Percentiles rank a stretch among this genome's conserved stretches.
Conservation (phyloP, 1,140 invertebrate genomes). For the Aleiodes sp. region DNA sequence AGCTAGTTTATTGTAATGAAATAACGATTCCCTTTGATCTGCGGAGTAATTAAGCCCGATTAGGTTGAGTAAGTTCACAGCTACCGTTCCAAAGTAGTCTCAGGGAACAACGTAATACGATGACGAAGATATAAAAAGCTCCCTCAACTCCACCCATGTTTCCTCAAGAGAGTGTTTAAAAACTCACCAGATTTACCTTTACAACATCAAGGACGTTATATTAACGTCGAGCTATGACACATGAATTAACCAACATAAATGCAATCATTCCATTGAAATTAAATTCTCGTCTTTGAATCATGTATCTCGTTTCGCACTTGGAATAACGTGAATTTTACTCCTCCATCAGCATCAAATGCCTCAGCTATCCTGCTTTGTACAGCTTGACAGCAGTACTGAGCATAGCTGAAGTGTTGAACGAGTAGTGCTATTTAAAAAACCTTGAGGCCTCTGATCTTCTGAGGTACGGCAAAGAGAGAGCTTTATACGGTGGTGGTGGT, state of each 20-base stretch:
- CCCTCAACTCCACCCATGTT: too few relatives aligned
- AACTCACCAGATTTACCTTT: too few relatives aligned
- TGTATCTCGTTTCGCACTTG: conserved; percentile 7
- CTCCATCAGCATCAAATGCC: neutral
- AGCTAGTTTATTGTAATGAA: neutral
- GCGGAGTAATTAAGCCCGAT: neutral
- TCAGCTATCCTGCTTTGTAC: neutral
- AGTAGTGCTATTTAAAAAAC: conserved; percentile 24
- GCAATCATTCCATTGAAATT: neutral
- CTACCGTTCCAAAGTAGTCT: neutral
- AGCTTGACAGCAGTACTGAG: neutral
- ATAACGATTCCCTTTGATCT: neutral
- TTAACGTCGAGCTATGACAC: too few relatives aligned
- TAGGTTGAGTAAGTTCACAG: neutral
- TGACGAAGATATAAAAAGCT: too few relatives aligned
- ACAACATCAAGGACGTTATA: too few relatives aligned
- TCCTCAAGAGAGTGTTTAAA: too few relatives aligned
- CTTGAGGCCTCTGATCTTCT: conserved; percentile 1
- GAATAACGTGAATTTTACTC: neutral
- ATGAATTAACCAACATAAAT: too few relatives aligned
- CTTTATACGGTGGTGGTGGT: neutral
- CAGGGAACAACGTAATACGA: neutral
- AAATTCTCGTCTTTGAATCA: neutral
- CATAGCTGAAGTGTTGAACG: conserved; percentile 12
- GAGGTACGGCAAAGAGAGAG: neutral